Evolutionary conservation across 2,113 vertebrate species (phyloP), one percentile per base, ranked within the genome.

Genomic region (Odocoileus virginianus): DNA sequence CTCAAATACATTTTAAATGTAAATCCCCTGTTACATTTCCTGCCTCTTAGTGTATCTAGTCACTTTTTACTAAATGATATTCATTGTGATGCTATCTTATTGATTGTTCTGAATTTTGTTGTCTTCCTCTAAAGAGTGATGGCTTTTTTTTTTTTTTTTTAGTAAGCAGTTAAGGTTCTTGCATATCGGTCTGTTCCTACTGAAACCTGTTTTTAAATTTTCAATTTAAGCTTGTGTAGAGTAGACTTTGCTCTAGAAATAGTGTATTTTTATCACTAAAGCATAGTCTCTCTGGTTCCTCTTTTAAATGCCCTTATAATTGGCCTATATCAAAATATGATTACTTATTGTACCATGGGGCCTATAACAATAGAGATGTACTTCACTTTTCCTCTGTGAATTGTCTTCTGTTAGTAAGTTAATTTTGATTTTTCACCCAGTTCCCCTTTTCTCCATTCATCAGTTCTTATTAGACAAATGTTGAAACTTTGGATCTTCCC

Each of bases 81-180:
- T 67, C 25, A 58, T 71, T 96, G 7, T 87, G 27, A 47, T 81
- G 30, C 19, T 85, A 27, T 60, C 27, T 57, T 57, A 57, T n/a
- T 94, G n/a, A 43, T 17, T 94, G 28, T 89, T 67, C 45, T 93
- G 57, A 40, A 67, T 86, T 89, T 85, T 96, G 52, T 96, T 93
- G 45, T 79, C 40, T 76, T 93, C 30, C 36, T 67, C 17, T 28
- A 76, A n/a, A 93, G 74, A 92, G 10, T 76, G 28, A 54, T 83
- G 15, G 8, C 76, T 76, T 76, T 43, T 43, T 27, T 74, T 33
- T 64, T 43, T 43, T 6, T 43, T 78, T 11, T 50, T 30, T 54
- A 71, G 43, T 4, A 47, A 74, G 43, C 3, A 78, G 6, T 47
- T 93, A 30, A 74, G 1, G 30, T 78, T 76, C 13, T 61, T 93